A percentile compares a stretch with the other conserved stretches of the same genome.
These are phyloP conservation scores for Trididemnum miniatum DNA, from an alignment of 23 tunicate species.

Conservation along the genomic window DNA sequence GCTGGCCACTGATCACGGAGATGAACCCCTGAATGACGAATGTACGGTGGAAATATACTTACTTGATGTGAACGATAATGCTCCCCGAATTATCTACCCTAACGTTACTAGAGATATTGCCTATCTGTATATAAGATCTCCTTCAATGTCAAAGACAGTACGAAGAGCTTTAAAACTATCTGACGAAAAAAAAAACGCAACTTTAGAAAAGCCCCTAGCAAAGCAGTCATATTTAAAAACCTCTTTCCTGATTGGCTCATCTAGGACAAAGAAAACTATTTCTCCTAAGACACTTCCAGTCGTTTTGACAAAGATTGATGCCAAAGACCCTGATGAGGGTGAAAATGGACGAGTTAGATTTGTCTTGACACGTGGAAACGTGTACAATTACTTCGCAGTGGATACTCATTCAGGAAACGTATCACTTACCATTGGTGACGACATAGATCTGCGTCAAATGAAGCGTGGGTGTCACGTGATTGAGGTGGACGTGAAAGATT, in stretches of 20 bases:
- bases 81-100: slow-evolving; percentile 56
- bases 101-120: slow-evolving; percentile 62
- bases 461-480: slow-evolving; percentile 82
- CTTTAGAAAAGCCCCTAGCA: not conserved
- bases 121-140: slow-evolving; percentile 40
- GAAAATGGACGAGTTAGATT: slow-evolving; percentile 59
- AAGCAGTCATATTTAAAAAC: not conserved
- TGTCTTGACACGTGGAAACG: slow-evolving; percentile 54
- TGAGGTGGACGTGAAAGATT: slow-evolving; percentile 52
- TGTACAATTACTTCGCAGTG: slow-evolving; percentile 54
- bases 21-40: slow-evolving; percentile 7
- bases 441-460: slow-evolving; percentile 17
- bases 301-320: slow-evolving; percentile 40
- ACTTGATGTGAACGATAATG: slow-evolving; percentile 78
- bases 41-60: slow-evolving; percentile 62
- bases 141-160: not conserved
- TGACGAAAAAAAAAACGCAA: not conserved
- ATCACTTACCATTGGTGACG: slow-evolving; percentile 24
- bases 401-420: slow-evolving; percentile 60
- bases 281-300: slow-evolving; percentile 26
- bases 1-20: slow-evolving; percentile 65
- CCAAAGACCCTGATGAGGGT: slow-evolving; percentile 71
- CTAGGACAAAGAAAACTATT: not conserved
- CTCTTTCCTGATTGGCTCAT: slow-evolving; percentile 1
- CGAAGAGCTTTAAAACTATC: not conserved